Base-by-base conservation (phyloP, 2,888 invertebrate species). In the Corythucha ciliata region DNA sequence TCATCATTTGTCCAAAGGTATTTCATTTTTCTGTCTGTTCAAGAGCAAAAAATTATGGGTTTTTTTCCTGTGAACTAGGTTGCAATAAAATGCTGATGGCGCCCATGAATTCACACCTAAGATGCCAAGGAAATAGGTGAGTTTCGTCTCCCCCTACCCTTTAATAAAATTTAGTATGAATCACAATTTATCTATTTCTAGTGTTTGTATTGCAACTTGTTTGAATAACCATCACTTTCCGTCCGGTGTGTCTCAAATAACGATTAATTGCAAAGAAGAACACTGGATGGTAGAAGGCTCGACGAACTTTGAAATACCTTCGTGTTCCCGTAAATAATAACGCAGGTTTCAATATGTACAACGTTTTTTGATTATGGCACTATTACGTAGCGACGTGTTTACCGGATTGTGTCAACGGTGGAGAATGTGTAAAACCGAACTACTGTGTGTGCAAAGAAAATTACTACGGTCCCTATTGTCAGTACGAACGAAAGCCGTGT, bases 371-470 rank as follows among this genome's bases (percentile, higher is more conserved):
- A n/a, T n/a, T 54, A 20, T 53, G 32, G n/a, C n/a, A n/a, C n/a
- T n/a, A 33, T 57, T 57, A 70, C 69, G n/a, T 65, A 87, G 89
- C 84, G 0, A 72, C 77, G 58, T 91, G 91, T 65, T 66, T 75
- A 18, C 83, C 83, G 0, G 70, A 74, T 0, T 92, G 91, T 66
- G 72, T 79, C 64, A 88, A 91, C 68, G 81, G 78, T 48, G 91
- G 91, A 1, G 80, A 83, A 44, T 92, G 91, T 63, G 66, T 82
- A 3, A 74, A 74, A 22, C 82, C 83, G 0, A 81, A 86, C 64
- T 71, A 78, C 0, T 92, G 91, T 63, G 69, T 77, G 32, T 92
- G 91, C 61, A 76, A 82, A 0, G 74, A 78, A 40, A 79, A 79
- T 64, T 88, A 72, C 68, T 74, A 75, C 40, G 88, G 88, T 3